Conservation (phyloP, 2,113 vertebrate species). For the Neotragus pygmaeus region DNA sequence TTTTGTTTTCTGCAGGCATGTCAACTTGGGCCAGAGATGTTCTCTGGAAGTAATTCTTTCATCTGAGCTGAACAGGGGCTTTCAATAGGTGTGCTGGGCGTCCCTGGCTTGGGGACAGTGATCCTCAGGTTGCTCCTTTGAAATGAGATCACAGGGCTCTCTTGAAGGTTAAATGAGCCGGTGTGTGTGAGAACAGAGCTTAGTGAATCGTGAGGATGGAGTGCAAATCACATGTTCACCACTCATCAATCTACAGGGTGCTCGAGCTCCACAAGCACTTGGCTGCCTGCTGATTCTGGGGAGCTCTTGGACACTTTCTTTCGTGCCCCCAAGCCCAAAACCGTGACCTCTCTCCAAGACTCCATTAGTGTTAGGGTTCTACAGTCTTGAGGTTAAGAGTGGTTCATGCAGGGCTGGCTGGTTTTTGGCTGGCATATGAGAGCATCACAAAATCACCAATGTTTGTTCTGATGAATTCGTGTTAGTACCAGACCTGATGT, state of each 20-base stretch:
- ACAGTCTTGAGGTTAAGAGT: no score
- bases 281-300: neutral
- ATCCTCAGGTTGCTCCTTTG: neutral
- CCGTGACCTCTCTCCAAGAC: neutral
- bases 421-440: no score
- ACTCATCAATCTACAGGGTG: neutral
- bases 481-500: neutral
- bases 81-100: neutral
- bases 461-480: neutral
- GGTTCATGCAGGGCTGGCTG: neutral
- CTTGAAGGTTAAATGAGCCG: neutral
- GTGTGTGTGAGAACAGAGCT: neutral
- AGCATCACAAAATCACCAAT: fast-evolving
- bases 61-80: neutral
- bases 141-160: neutral
- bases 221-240: neutral
- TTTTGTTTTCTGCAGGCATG: no score
- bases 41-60: neutral
- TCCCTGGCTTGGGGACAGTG: no score
- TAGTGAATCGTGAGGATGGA: fast-evolving
- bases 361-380: neutral
- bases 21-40: neutral
- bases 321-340: fast-evolving
- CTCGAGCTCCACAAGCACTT: neutral
- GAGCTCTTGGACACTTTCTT: neutral